Conservation (phyloP, 2,797 vertebrate species). For the Gouania willdenowi region DNA sequence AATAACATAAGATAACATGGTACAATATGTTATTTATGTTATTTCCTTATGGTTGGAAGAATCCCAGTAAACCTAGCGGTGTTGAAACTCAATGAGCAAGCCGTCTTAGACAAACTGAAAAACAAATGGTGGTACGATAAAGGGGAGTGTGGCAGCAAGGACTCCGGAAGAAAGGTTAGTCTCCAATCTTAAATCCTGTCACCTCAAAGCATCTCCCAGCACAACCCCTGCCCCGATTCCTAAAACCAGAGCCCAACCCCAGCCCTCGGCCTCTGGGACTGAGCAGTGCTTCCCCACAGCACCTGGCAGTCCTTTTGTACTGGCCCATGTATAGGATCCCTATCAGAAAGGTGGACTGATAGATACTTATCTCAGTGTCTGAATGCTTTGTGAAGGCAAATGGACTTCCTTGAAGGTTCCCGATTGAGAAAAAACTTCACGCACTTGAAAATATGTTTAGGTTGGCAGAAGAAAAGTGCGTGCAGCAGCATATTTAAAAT, state of each 20-base stretch:
- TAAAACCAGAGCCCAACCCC: conserved; percentile 40
- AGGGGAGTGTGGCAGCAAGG: conserved; percentile 97
- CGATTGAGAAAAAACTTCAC: too few relatives aligned
- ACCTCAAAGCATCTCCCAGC: conserved; percentile 69
- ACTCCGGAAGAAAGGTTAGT: conserved; percentile 99
- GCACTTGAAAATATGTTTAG: too few relatives aligned
- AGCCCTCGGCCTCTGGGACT: conserved; percentile 23
- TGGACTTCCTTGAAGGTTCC: too few relatives aligned
- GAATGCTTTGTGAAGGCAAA: too few relatives aligned
- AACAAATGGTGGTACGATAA: conserved; percentile 99
- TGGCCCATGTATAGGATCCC: conserved; percentile 50
- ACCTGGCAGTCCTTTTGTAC: conserved; percentile 1
- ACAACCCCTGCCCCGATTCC: conserved; percentile 43
- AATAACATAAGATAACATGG: conserved; percentile 99
- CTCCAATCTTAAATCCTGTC: conserved; percentile 49
- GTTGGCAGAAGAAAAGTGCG: too few relatives aligned
- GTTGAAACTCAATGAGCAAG: conserved; percentile 99
- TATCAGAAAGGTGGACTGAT: too few relatives aligned
- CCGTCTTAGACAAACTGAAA: conserved; percentile 99
- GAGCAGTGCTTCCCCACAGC: conserved; percentile 2
- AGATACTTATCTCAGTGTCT: too few relatives aligned
- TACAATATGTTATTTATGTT: conserved; percentile 99
- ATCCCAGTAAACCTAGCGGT: conserved; percentile 99
- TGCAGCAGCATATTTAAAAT: too few relatives aligned
- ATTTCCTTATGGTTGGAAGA: conserved; percentile 95